These are phyloP conservation scores for Aphelinus certus DNA, from an alignment of 1,140 invertebrate genomes.

Conservation along the genomic window DNA sequence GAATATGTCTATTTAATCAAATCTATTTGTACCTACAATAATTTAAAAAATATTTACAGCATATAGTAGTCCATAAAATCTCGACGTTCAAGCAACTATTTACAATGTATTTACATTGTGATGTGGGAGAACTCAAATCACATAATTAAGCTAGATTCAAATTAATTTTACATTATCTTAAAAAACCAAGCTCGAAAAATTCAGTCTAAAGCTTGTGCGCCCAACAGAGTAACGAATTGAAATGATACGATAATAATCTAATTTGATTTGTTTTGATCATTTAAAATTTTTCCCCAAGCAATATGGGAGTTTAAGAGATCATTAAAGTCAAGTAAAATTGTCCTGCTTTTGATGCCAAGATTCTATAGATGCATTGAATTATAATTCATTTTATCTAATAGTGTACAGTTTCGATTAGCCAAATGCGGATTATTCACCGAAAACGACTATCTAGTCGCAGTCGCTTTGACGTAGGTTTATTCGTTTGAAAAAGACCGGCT, in stretches of 20 bases:
- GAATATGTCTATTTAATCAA: no score
- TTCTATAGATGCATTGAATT: conserved; percentile 21
- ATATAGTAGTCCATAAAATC: conserved; percentile 16
- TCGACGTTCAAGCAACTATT: conserved; percentile 27
- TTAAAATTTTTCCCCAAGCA: background rate
- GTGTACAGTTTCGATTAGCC: conserved; percentile 50
- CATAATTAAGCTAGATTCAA: no score
- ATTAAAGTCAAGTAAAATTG: no score
- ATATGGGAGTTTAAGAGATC: no score
- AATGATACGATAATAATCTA: background rate
- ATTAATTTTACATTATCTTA: no score
- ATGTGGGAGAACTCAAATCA: no score
- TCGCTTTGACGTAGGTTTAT: background rate
- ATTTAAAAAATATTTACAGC: conserved; percentile 31
- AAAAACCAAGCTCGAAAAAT: no score
- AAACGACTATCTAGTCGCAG: conserved; percentile 31
- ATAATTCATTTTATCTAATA: conserved; percentile 48
- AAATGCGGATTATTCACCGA: conserved; percentile 40
- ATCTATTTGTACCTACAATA: background rate
- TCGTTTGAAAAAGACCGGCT: conserved; percentile 38
- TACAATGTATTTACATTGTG: conserved; percentile 34
- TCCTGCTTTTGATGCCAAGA: conserved; percentile 26
- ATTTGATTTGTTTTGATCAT: background rate
- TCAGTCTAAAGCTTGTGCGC: no score
- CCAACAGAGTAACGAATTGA: background rate